phyloP scores from a whole-genome alignment of 2,797 vertebrate genomes.

The Eulemur coronatus region DNA sequence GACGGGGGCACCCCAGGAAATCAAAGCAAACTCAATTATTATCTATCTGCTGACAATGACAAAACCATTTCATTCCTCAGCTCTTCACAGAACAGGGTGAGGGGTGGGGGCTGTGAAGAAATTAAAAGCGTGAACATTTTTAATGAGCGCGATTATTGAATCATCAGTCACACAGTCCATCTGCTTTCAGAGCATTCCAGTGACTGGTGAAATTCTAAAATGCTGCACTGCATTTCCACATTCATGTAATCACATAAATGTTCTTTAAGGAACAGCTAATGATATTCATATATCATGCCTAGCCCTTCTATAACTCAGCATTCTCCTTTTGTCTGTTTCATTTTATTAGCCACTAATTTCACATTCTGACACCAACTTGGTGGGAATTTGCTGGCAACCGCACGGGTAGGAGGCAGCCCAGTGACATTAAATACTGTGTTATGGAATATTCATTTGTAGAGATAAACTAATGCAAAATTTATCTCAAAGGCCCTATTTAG shows the following conservation, averaged over 20 bases:
- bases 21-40: conserved; percentile 85
- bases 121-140: conserved; percentile 87
- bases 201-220: conserved; percentile 81
- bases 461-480: conserved; percentile 78
- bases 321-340: conserved; percentile 67
- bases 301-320: conserved; percentile 71
- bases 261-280: conserved; percentile 82
- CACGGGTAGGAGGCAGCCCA: conserved; percentile 48
- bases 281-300: conserved; percentile 75
- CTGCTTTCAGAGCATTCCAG: conserved; percentile 82
- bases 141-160: conserved; percentile 88
- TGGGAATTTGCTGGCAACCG: conserved; percentile 73
- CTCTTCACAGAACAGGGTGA: conserved; percentile 81
- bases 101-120: conserved; percentile 42
- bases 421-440: conserved; percentile 66
- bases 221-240: conserved; percentile 78
- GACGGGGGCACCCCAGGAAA: conserved; percentile 81
- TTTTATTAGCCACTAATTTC: conserved; percentile 79
- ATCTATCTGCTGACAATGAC: conserved; percentile 85
- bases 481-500: conserved; percentile 72
- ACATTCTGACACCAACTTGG: conserved; percentile 67
- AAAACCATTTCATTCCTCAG: conserved; percentile 83
- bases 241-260: conserved; percentile 79
- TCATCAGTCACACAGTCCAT: conserved; percentile 87
- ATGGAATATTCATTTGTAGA: conserved; percentile 65